Evolutionary conservation across 2,113 vertebrate genomes (phyloP).

Genomic region (Menura novaehollandiae): DNA sequence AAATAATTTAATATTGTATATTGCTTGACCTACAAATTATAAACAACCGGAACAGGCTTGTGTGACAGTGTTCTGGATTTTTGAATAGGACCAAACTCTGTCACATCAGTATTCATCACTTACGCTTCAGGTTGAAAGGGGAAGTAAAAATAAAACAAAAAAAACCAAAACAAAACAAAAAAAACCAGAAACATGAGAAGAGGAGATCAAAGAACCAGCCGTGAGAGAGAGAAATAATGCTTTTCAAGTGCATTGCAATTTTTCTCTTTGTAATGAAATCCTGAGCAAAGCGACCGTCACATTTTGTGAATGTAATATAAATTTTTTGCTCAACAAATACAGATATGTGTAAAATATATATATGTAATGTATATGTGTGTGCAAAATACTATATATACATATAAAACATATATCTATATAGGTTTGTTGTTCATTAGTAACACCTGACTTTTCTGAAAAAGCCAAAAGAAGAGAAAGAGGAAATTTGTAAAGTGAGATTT

Average conservation of each 20-base stretch:
- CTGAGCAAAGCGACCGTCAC: background rate
- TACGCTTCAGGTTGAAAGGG: background rate
- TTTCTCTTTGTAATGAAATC: background rate
- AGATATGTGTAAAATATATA: too few species aligned
- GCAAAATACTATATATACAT: background rate
- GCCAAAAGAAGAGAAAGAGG: background rate
- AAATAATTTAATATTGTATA: background rate
- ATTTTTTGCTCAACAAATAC: background rate
- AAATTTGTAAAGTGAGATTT: background rate
- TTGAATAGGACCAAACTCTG: background rate
- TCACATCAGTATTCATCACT: constrained; percentile 1
- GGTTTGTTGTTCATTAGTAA: background rate
- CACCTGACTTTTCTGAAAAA: background rate
- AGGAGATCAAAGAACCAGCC: constrained; percentile 18
- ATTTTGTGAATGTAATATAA: background rate
- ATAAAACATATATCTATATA: background rate
- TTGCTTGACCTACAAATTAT: background rate
- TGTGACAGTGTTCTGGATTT: background rate
- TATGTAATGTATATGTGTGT: background rate
- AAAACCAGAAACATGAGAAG: background rate
- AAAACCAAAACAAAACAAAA: background rate
- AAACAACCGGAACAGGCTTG: background rate
- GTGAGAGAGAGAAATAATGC: background rate
- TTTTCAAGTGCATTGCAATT: background rate
- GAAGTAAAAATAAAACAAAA: background rate